phyloP scores from a whole-genome alignment of 2,888 invertebrate genomes.

The Atethmia centrago region DNA sequence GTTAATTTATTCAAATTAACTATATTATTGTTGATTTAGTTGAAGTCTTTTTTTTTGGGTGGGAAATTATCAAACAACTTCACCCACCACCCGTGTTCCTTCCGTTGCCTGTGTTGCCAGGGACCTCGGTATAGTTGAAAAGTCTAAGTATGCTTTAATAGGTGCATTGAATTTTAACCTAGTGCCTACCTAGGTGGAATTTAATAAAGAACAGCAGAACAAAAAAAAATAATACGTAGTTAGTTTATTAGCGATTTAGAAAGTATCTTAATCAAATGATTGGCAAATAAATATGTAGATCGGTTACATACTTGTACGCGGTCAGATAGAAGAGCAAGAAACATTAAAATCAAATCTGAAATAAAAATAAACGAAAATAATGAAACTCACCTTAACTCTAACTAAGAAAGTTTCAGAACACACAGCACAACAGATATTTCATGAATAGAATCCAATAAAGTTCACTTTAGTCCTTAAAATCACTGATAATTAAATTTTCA shows the following conservation, averaged over 20 bases:
- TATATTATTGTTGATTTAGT: neutral
- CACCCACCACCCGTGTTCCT: too few species aligned
- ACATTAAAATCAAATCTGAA: conserved; percentile 3
- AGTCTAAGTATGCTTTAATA: neutral
- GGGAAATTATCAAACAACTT: too few species aligned
- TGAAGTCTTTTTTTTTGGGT: too few species aligned
- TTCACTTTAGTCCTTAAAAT: conserved; percentile 69
- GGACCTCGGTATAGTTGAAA: too few species aligned
- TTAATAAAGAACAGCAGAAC: neutral
- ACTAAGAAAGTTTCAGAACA: conserved; percentile 65
- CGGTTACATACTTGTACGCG: neutral
- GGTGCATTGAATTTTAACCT: neutral
- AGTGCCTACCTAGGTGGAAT: neutral
- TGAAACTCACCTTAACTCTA: conserved; percentile 70
- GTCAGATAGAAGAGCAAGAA: neutral
- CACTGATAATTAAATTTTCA: conserved; percentile 64
- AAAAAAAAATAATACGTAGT: neutral
- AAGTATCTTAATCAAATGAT: conserved; percentile 1
- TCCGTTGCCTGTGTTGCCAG: too few species aligned
- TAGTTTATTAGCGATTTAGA: neutral
- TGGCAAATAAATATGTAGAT: neutral
- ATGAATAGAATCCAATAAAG: conserved; percentile 68
- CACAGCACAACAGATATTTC: conserved; percentile 73
- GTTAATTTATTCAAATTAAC: neutral
- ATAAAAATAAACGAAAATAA: conserved; percentile 5